Conservation (phyloP, 1,140 invertebrate species). For the Melanaphis sacchari region DNA sequence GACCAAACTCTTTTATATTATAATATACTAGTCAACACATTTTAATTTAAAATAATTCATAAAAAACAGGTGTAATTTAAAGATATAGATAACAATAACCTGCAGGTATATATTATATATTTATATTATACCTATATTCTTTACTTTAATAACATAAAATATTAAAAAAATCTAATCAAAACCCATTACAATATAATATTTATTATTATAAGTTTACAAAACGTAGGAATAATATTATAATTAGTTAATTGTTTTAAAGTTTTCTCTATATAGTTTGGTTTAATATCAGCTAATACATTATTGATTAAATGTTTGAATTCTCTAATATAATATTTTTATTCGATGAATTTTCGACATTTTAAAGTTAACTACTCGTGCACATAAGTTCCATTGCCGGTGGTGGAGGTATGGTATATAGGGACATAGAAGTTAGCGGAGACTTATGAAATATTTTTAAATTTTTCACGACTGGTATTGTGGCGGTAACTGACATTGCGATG, state of each 20-base stretch:
- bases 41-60: neutral
- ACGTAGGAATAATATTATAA: neutral
- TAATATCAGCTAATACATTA: neutral
- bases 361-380: slow-evolving; percentile 34
- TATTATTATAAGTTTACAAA: neutral
- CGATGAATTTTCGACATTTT: neutral
- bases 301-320: neutral
- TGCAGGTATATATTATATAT: neutral
- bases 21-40: neutral
- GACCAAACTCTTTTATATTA: neutral
- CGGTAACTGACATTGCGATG: slow-evolving; percentile 41
- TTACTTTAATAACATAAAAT: neutral
- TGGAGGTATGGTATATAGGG: slow-evolving; percentile 44
- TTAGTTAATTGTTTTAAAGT: neutral
- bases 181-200: neutral
- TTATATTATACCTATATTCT: neutral
- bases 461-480: slow-evolving; percentile 40
- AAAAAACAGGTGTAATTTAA: neutral
- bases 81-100: neutral
- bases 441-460: slow-evolving; percentile 52
- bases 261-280: neutral
- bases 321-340: neutral
- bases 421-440: slow-evolving; percentile 46
- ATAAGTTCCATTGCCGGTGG: slow-evolving; percentile 42
- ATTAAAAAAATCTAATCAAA: neutral